These are phyloP conservation scores for Celastrina argiolus DNA, from an alignment of 2,888 invertebrate genomes.

Conservation along the genomic window DNA sequence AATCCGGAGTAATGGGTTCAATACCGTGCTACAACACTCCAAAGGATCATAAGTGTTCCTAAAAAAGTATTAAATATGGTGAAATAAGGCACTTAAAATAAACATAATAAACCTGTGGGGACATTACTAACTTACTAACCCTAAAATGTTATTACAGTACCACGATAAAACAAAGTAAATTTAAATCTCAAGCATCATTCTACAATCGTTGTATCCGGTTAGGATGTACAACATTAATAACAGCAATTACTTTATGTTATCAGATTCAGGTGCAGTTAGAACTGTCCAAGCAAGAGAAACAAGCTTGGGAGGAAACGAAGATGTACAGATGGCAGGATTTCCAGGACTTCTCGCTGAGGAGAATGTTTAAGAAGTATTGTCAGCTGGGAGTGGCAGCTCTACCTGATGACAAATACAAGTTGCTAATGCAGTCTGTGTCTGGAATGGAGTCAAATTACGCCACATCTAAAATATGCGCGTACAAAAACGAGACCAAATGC, in stretches of 20 bases:
- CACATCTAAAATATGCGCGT: conserved; percentile 87
- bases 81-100: no score
- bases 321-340: conserved; percentile 86
- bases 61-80: no score
- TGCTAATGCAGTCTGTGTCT: conserved; percentile 79
- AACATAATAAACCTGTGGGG: no score
- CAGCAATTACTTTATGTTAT: conserved; percentile 30
- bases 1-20: no score
- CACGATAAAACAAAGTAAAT: not conserved
- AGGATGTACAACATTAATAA: not conserved
- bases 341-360: conserved; percentile 80
- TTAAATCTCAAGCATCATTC: not conserved
- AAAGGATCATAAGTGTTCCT: no score
- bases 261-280: conserved; percentile 64
- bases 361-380: conserved; percentile 86
- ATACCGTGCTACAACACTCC: no score
- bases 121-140: no score
- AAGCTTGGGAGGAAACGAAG: conserved; percentile 81
- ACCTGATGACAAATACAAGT: conserved; percentile 81
- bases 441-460: conserved; percentile 88
- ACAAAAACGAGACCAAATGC: conserved; percentile 79
- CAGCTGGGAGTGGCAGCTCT: conserved; percentile 85
- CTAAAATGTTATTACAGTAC: no score
- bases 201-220: not conserved
- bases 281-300: conserved; percentile 76